These are phyloP conservation scores for Megathymus violae DNA, from an alignment of 1,140 invertebrate genomes.

Conservation along the genomic window DNA sequence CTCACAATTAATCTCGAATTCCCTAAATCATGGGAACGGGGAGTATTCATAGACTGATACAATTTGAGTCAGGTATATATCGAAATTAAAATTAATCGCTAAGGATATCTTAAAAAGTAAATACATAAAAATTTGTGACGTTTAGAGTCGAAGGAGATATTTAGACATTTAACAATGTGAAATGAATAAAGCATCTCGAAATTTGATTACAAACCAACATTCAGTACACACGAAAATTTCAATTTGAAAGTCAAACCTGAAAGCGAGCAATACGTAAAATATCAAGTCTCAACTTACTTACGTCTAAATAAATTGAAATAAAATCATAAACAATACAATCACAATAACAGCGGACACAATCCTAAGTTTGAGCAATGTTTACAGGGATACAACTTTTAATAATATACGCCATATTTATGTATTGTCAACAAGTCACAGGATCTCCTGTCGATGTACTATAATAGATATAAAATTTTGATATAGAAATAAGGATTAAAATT, in stretches of 20 bases:
- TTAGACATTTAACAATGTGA: background rate
- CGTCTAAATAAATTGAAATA: constrained; percentile 21
- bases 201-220: constrained; percentile 19
- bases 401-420: constrained; percentile 59
- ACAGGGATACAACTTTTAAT: constrained; percentile 60
- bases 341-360: constrained; percentile 24
- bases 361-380: constrained; percentile 72
- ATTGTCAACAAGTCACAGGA: constrained; percentile 80
- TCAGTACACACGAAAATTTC: constrained; percentile 15
- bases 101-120: constrained; percentile 10
- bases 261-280: constrained; percentile 22
- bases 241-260: constrained; percentile 23
- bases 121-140: constrained; percentile 21
- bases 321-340: constrained; percentile 17
- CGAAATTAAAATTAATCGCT: background rate
- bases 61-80: constrained; percentile 2
- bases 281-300: constrained; percentile 24
- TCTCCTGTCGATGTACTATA: constrained; percentile 65
- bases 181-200: constrained; percentile 24
- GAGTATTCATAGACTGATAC: constrained; percentile 16
- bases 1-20: constrained; percentile 6
- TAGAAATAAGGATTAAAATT: constrained; percentile 77
- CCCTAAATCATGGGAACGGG: constrained; percentile 10
- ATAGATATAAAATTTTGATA: constrained; percentile 78
- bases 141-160: background rate